Percentiles rank a stretch among this genome's conserved stretches.
Conservation (phyloP, 2,113 vertebrate genomes). For the Elanoides forficatus region DNA sequence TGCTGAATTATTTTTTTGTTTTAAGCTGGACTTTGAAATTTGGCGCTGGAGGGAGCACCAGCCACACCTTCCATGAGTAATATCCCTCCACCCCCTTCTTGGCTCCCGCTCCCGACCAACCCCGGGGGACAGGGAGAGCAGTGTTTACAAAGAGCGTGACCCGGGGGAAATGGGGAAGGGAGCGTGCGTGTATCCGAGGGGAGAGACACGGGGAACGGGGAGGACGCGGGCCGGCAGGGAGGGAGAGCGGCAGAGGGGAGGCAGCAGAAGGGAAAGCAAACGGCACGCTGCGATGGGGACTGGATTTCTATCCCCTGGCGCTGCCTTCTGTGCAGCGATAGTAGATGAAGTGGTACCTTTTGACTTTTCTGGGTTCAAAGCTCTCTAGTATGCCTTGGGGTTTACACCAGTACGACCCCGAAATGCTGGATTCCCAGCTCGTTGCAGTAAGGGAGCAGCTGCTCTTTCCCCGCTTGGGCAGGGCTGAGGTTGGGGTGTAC, state of each 20-base stretch:
- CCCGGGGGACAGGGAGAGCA: neutral
- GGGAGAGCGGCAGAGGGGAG: neutral
- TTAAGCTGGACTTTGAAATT: conserved; percentile 36
- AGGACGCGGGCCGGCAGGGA: neutral
- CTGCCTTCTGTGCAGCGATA: neutral
- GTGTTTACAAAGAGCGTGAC: neutral
- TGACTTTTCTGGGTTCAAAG: rapidly evolving
- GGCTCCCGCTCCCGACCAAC: rapidly evolving
- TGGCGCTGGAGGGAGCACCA: neutral
- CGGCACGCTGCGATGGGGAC: rapidly evolving
- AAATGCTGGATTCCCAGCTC: neutral
- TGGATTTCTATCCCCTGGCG: rapidly evolving
- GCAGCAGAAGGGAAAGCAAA: neutral
- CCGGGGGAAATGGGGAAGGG: neutral
- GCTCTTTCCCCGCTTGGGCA: neutral
- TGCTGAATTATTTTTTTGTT: neutral
- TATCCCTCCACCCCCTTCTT: neutral
- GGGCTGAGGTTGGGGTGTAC: neutral
- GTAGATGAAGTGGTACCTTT: neutral
- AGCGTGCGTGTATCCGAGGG: neutral
- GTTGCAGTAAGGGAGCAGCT: neutral
- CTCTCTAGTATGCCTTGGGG: neutral
- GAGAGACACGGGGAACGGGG: neutral
- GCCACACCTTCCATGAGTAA: neutral
- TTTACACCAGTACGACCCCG: neutral